Evolutionary conservation across 1,140 invertebrate species (phyloP).

Genomic region (Musca domestica): DNA sequence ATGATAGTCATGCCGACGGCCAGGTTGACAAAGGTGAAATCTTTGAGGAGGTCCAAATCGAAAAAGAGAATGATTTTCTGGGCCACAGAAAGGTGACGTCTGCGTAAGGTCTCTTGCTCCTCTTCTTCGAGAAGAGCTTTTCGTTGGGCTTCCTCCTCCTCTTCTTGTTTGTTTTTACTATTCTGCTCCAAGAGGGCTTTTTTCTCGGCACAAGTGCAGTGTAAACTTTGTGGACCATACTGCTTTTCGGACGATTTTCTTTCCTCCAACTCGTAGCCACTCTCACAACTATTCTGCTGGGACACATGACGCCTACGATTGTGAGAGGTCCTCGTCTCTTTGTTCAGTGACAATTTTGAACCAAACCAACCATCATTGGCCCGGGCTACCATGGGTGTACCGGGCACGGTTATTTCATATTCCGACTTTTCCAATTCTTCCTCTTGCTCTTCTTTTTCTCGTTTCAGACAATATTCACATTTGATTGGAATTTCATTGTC

Average conservation of each 20-base stretch:
- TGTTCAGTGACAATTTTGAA: constrained; percentile 51
- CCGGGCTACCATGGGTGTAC: constrained; percentile 63
- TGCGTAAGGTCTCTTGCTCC: constrained; percentile 41
- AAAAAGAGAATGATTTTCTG: constrained; percentile 61
- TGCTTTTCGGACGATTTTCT: constrained; percentile 40
- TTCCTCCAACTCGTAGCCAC: constrained; percentile 1
- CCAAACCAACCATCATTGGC: constrained; percentile 67
- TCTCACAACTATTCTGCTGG: constrained; percentile 52
- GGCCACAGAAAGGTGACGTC: constrained; percentile 54
- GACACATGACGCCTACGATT: constrained; percentile 58
- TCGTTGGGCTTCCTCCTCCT: constrained; percentile 36
- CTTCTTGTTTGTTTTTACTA: constrained; percentile 31
- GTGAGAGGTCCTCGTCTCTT: constrained; percentile 56
- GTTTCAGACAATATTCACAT: constrained; percentile 44
- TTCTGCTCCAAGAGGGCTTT: constrained; percentile 36
- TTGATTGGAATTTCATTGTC: constrained; percentile 34
- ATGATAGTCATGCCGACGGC: constrained; percentile 67
- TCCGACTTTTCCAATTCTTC: constrained; percentile 61
- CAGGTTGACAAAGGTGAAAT: constrained; percentile 66
- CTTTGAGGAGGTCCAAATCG: constrained; percentile 64
- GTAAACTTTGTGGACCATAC: constrained; percentile 24
- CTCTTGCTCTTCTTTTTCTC: constrained; percentile 53
- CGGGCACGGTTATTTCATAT: constrained; percentile 65
- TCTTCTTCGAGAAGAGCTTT: constrained; percentile 33
- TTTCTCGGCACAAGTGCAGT: constrained; percentile 47